Conservation (phyloP, 2,797 vertebrate genomes). For the Xiphophorus birchmanni region DNA sequence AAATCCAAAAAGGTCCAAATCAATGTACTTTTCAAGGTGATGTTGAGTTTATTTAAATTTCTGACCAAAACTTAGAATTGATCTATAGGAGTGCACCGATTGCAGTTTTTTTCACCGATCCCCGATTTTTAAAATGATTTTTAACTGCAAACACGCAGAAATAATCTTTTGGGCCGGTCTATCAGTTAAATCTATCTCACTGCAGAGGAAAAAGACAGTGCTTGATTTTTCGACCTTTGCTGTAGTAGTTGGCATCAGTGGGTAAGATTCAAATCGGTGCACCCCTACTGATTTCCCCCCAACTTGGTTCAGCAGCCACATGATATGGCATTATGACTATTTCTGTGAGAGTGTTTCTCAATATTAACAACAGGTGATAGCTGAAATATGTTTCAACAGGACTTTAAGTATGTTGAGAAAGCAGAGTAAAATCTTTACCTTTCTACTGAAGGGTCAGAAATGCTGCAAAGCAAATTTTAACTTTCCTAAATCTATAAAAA, state of each 20-base stretch:
- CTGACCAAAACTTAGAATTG: background rate
- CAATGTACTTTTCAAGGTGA: background rate
- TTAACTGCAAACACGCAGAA: too few relatives aligned
- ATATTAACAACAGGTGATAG: background rate
- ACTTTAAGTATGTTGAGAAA: conserved; percentile 2
- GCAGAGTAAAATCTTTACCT: background rate
- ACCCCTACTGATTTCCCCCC: background rate
- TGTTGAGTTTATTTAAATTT: background rate
- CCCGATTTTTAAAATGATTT: too few relatives aligned
- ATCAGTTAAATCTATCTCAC: too few relatives aligned
- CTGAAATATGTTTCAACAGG: background rate
- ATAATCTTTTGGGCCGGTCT: too few relatives aligned
- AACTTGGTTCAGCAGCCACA: background rate
- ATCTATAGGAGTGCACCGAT: too few relatives aligned
- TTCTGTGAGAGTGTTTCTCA: background rate
- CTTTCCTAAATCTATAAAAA: background rate
- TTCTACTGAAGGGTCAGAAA: background rate
- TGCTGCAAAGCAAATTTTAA: background rate
- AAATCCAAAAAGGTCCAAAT: background rate
- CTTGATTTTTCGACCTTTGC: too few relatives aligned
- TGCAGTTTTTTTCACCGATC: too few relatives aligned
- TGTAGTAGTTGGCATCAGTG: too few relatives aligned
- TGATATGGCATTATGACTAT: background rate
- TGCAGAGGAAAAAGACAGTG: too few relatives aligned
- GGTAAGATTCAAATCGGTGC: too few relatives aligned